phyloP scores from a whole-genome alignment of 2,797 vertebrate genomes.

The Chrosomus eos region DNA sequence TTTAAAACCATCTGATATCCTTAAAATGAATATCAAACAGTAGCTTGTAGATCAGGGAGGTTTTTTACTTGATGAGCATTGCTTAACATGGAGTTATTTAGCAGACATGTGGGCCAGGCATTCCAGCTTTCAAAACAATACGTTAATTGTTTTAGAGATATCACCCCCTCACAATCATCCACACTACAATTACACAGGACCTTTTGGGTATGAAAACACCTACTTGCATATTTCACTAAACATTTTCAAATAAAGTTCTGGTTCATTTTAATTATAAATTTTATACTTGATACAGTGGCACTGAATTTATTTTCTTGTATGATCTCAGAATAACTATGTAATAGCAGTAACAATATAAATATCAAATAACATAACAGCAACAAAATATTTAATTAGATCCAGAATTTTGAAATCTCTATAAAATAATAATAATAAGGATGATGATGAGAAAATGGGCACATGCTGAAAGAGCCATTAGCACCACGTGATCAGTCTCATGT shows the following conservation, averaged over 20 bases:
- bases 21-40: slow-evolving; percentile 12
- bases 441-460: neutral
- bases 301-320: neutral
- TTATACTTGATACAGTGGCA: neutral
- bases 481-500: neutral
- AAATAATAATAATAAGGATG: too few species aligned
- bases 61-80: slow-evolving; percentile 26
- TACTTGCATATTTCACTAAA: slow-evolving; percentile 51
- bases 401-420: neutral
- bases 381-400: neutral
- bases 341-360: neutral
- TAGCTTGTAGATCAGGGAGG: neutral
- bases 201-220: slow-evolving; percentile 56
- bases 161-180: slow-evolving; percentile 58
- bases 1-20: neutral
- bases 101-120: slow-evolving; percentile 58
- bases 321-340: neutral
- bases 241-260: neutral
- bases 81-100: slow-evolving; percentile 26
- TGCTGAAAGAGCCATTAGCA: neutral
- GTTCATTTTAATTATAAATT: slow-evolving; percentile 19
- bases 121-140: slow-evolving; percentile 59
- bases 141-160: slow-evolving; percentile 66
- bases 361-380: neutral
- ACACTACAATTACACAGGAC: slow-evolving; percentile 61